Conservation (phyloP, 2,797 vertebrate genomes). For the Pseudotriccus pelzelni region DNA sequence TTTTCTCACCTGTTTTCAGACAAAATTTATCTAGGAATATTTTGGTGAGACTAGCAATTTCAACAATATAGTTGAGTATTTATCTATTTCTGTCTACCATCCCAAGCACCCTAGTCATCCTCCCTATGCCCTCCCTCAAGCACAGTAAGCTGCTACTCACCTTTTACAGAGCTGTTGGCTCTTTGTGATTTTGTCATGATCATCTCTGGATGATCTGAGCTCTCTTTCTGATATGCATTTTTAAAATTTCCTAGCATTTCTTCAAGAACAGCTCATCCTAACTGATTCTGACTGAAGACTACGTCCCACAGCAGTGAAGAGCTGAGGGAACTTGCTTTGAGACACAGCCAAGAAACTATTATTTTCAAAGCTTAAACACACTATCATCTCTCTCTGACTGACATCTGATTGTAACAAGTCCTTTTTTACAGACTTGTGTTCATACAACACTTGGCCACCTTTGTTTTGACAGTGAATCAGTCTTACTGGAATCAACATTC, state of each 20-base stretch:
- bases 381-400: accelerated
- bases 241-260: background rate
- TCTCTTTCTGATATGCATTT: background rate
- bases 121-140: background rate
- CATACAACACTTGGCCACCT: background rate
- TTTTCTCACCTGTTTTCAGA: background rate
- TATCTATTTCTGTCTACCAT: background rate
- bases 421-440: background rate
- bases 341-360: background rate
- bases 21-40: background rate
- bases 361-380: accelerated
- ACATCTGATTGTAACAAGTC: background rate
- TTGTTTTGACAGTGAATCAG: background rate
- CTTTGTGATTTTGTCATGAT: background rate
- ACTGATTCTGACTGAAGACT: background rate
- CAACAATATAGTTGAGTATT: background rate
- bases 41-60: background rate
- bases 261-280: background rate
- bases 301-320: background rate
- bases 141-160: background rate
- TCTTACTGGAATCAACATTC: background rate
- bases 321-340: background rate
- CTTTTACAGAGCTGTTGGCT: background rate
- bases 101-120: background rate
- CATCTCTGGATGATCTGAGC: background rate